Conservation (phyloP, 2,797 vertebrate genomes). For the Xiphorhynchus erythropygius region DNA sequence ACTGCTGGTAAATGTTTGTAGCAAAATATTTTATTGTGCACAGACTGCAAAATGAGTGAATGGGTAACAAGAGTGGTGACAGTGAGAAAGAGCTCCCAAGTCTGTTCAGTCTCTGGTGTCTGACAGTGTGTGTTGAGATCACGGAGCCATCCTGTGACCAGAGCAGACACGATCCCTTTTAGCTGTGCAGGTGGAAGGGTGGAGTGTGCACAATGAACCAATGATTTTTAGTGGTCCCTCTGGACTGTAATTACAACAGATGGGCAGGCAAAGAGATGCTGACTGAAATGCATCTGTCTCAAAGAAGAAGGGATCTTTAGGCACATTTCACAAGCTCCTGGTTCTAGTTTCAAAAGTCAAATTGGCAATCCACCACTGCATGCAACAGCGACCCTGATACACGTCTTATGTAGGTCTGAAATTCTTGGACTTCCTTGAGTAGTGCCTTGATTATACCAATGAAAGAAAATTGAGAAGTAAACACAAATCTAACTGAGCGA, state of each 20-base stretch:
- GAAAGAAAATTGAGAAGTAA: neutral
- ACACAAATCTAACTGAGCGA: neutral
- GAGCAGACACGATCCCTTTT: neutral
- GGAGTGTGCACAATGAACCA: neutral
- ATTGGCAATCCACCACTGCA: neutral
- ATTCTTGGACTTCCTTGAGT: neutral
- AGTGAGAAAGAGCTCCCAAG: neutral
- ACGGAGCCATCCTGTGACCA: rapidly evolving
- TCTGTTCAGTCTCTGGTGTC: neutral
- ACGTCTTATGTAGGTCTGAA: neutral
- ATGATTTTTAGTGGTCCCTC: conserved; percentile 26
- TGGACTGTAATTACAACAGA: neutral
- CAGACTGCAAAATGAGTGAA: neutral
- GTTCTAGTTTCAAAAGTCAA: neutral
- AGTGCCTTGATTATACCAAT: neutral
- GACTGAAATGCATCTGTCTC: neutral
- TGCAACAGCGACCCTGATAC: neutral
- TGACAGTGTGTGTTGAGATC: neutral
- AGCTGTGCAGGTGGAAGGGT: neutral
- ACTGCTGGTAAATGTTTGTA: neutral
- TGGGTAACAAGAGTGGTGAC: neutral
- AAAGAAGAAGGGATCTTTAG: neutral
- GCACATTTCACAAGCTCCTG: neutral
- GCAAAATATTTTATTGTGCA: neutral
- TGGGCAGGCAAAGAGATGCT: neutral